A percentile compares a stretch with the other conserved stretches of the same genome.
Conservation (phyloP, 2,888 invertebrate genomes). For the Himalopsyche tibetana region DNA sequence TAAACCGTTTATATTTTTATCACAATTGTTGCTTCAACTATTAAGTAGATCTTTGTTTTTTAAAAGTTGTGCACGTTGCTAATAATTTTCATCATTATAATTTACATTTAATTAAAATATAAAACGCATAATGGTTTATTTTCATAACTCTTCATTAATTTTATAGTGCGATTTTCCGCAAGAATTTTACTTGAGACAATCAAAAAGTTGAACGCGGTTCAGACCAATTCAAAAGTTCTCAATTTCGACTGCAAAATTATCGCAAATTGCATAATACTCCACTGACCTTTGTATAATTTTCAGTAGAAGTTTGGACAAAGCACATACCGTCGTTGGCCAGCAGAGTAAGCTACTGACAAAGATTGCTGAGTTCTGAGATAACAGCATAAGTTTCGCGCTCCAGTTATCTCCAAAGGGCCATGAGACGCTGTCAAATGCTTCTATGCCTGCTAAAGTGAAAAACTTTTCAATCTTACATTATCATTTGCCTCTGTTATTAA, state of each 20-base stretch:
- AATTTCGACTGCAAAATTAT: neutral
- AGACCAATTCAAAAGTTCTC: neutral
- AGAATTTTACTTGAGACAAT: neutral
- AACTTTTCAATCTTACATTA: slow-evolving; percentile 5
- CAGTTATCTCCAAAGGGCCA: slow-evolving; percentile 13
- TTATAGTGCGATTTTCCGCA: neutral
- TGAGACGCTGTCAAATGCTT: slow-evolving; percentile 22
- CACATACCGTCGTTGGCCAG: slow-evolving; percentile 7
- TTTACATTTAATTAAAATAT: no score
- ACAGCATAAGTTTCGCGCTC: slow-evolving; percentile 14
- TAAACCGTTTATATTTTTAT: no score
- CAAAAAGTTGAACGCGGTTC: neutral
- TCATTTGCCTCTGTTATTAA: neutral
- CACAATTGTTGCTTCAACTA: no score
- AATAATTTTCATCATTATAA: no score
- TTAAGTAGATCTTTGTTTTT: no score
- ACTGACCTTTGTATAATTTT: slow-evolving; percentile 13
- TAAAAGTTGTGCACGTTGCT: no score
- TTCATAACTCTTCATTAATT: neutral
- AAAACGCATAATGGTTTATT: no score
- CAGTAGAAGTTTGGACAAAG: neutral
- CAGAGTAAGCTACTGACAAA: neutral
- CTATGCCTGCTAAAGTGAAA: neutral
- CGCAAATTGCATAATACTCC: slow-evolving; percentile 25
- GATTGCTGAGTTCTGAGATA: neutral